Percentiles rank a stretch among this genome's conserved stretches.
Evolutionary conservation across 2,113 vertebrate genomes (phyloP).

Genomic region (Polypterus senegalus): DNA sequence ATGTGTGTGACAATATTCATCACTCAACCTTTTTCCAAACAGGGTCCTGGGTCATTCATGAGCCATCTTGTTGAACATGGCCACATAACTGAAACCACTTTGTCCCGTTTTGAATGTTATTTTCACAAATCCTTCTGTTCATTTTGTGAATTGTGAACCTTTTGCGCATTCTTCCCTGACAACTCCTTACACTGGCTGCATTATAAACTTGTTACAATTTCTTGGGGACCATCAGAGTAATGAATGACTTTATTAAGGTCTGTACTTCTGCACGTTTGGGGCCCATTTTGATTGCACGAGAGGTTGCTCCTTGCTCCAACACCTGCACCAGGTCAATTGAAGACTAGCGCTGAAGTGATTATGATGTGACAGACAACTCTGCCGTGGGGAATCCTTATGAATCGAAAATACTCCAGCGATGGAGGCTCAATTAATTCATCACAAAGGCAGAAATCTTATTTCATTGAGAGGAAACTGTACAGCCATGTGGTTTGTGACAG

Average conservation of each 20-base stretch:
- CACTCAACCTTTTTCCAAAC: too few species aligned
- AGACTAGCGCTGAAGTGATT: conserved; percentile 29
- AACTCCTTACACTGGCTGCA: too few species aligned
- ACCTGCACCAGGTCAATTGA: conserved; percentile 32
- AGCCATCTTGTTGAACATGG: too few species aligned
- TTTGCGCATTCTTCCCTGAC: too few species aligned
- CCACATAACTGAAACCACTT: too few species aligned
- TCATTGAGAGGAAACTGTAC: conserved; percentile 14
- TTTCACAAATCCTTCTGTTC: too few species aligned
- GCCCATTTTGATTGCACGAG: conserved; percentile 28
- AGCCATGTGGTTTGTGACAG: conserved; percentile 12
- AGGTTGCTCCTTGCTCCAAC: conserved; percentile 22
- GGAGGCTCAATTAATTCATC: conserved; percentile 32
- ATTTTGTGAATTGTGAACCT: too few species aligned
- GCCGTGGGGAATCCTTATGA: conserved; percentile 30
- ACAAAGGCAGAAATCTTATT: conserved; percentile 20
- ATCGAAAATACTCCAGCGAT: conserved; percentile 23
- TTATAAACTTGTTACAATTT: background rate
- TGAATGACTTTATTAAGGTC: conserved; percentile 23
- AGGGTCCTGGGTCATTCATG: too few species aligned
- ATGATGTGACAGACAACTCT: conserved; percentile 33
- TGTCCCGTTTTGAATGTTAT: too few species aligned
- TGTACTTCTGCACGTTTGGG: conserved; percentile 20
- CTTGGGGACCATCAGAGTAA: background rate
- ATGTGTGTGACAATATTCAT: too few species aligned